phyloP scores from a whole-genome alignment of 2,888 invertebrate species.

The Halictus ligatus region DNA sequence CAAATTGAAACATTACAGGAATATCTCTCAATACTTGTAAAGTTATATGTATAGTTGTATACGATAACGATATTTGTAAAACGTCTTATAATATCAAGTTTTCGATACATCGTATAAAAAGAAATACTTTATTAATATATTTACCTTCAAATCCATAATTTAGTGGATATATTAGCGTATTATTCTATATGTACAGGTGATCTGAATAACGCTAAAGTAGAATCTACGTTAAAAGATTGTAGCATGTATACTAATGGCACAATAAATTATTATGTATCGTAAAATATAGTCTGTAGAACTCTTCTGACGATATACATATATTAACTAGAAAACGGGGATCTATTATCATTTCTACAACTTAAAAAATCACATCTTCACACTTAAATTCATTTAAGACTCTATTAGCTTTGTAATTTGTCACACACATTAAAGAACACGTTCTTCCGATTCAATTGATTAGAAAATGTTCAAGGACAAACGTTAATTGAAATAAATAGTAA shows the following conservation, averaged over 20 bases:
- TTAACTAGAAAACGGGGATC: background rate
- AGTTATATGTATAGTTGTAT: conserved; percentile 19
- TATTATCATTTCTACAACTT: background rate
- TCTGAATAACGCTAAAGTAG: conserved; percentile 18
- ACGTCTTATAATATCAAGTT: conserved; percentile 31
- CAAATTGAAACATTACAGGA: conserved; percentile 11
- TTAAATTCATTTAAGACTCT: background rate
- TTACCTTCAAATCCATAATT: conserved; percentile 27
- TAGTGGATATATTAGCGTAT: conserved; percentile 33
- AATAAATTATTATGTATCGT: conserved; percentile 30
- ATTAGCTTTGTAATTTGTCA: background rate
- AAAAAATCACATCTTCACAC: conserved; percentile 1
- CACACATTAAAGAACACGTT: background rate
- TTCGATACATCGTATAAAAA: conserved; percentile 29
- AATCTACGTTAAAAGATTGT: conserved; percentile 10
- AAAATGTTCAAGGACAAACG: background rate
- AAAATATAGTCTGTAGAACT: conserved; percentile 14
- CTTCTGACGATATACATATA: conserved; percentile 2
- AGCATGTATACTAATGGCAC: conserved; percentile 6
- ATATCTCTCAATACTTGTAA: background rate
- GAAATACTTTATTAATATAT: conserved; percentile 30
- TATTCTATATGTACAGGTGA: conserved; percentile 32
- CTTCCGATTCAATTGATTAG: background rate
- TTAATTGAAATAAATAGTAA: conserved; percentile 12
- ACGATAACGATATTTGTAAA: conserved; percentile 16